Percentiles rank a stretch among this genome's conserved stretches.
These are phyloP conservation scores for Cerastoderma edule DNA, from an alignment of 2,888 invertebrate species.

Conservation along the genomic window DNA sequence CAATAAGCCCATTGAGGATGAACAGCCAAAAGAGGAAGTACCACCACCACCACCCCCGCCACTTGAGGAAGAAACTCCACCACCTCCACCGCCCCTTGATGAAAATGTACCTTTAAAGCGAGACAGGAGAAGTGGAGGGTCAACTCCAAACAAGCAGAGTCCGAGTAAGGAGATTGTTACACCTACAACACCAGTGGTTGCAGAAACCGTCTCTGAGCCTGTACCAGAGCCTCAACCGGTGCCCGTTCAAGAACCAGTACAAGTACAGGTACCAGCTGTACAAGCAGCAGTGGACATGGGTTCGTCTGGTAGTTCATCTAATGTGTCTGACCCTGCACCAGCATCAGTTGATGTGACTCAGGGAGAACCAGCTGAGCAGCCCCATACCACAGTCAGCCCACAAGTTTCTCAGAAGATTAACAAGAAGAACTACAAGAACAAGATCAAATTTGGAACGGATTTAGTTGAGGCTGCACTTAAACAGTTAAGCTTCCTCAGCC, in stretches of 20 bases:
- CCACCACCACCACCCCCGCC: constrained; percentile 61
- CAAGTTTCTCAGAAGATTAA: constrained; percentile 60
- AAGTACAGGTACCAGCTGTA: not conserved
- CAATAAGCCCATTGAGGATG: constrained; percentile 60
- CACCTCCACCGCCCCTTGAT: constrained; percentile 62
- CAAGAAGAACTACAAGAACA: constrained; percentile 63
- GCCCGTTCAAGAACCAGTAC: constrained; percentile 25
- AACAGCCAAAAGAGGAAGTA: constrained; percentile 29
- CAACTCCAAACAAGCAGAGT: constrained; percentile 56
- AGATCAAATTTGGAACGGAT: constrained; percentile 64
- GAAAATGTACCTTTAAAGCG: constrained; percentile 57
- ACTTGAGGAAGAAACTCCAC: constrained; percentile 52
- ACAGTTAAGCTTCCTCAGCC: constrained; percentile 75
- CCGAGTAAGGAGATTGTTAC: constrained; percentile 46
- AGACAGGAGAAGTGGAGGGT: constrained; percentile 54
- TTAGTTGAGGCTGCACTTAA: constrained; percentile 61
- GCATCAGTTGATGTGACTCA: constrained; percentile 37
- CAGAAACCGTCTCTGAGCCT: constrained; percentile 31
- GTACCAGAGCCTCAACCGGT: constrained; percentile 23
- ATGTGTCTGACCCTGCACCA: constrained; percentile 27
- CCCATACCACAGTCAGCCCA: constrained; percentile 40
- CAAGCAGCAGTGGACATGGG: constrained; percentile 22
- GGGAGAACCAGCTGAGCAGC: constrained; percentile 29
- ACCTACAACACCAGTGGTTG: constrained; percentile 38
- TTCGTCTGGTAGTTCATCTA: constrained; percentile 47